Conservation (phyloP, 1,140 invertebrate species). For the Liolophura sinensis region DNA sequence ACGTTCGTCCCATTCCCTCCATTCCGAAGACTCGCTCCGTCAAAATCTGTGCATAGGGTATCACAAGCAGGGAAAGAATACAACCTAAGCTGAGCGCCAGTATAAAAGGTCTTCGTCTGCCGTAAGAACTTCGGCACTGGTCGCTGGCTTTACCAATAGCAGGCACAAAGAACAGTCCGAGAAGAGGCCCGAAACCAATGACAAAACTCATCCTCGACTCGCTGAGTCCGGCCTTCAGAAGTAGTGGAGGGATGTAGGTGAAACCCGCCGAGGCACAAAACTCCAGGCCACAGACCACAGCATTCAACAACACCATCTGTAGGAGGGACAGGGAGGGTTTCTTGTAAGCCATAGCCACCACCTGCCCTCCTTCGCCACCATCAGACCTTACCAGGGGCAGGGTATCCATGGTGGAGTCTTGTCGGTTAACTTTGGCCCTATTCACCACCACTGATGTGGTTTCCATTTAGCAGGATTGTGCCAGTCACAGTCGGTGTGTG, state of each 20-base stretch:
- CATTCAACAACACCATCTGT: conserved; percentile 55
- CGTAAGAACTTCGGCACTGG: conserved; percentile 54
- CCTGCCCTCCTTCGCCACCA: no score
- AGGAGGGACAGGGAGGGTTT: conserved; percentile 18
- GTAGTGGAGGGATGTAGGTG: conserved; percentile 62
- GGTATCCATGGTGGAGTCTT: no score
- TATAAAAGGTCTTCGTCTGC: conserved; percentile 62
- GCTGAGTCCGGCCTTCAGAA: conserved; percentile 61
- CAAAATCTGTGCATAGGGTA: conserved; percentile 26
- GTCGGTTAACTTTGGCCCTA: no score
- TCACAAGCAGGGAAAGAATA: conserved; percentile 53
- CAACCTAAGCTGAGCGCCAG: conserved; percentile 53
- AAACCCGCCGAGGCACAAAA: conserved; percentile 61
- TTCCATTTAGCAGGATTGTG: no score
- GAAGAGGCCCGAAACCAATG: conserved; percentile 57
- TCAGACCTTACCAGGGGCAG: no score
- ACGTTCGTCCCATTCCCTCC: conserved; percentile 27
- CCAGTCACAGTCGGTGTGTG: no score
- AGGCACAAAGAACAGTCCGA: conserved; percentile 61
- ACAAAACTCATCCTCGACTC: conserved; percentile 60
- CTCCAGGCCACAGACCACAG: conserved; percentile 62
- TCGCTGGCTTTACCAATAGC: conserved; percentile 60
- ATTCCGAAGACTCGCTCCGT: conserved; percentile 32
- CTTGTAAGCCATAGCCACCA: no score
- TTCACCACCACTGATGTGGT: no score